A percentile compares a stretch with the other conserved stretches of the same genome.
These are phyloP conservation scores for Plectus sambesii DNA, from an alignment of 1,140 invertebrate genomes.

Conservation along the genomic window DNA sequence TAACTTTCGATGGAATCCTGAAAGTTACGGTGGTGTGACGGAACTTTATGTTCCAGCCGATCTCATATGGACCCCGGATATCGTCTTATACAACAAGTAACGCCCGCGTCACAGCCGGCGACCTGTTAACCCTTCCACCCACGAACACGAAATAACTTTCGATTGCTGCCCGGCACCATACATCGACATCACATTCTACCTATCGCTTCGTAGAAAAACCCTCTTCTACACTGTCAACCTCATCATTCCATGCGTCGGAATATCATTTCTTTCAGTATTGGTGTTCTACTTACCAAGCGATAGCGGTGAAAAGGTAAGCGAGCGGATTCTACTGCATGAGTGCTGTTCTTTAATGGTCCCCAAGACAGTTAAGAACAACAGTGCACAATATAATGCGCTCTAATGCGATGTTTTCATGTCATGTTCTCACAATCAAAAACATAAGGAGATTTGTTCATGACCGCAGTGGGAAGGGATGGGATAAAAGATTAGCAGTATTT, in stretches of 20 bases:
- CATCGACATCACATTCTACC: not conserved
- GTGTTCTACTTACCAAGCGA: constrained; percentile 49
- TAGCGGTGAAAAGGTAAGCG: constrained; percentile 48
- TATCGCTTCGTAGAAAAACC: constrained; percentile 35
- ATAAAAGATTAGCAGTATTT: too few species aligned
- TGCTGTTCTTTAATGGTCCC: too few species aligned
- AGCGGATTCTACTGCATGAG: too few species aligned
- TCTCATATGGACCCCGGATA: constrained; percentile 79
- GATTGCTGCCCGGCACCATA: not conserved
- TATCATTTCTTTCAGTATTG: constrained; percentile 47
- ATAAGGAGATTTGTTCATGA: too few species aligned
- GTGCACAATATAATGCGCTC: too few species aligned
- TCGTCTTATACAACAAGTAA: too few species aligned
- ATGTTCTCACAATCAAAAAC: too few species aligned
- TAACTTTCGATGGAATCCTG: constrained; percentile 84
- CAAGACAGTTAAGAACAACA: too few species aligned
- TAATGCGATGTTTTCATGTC: too few species aligned
- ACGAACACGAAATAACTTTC: not conserved
- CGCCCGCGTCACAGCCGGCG: too few species aligned
- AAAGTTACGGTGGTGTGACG: constrained; percentile 77
- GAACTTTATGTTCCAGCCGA: constrained; percentile 55
- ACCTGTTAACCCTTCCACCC: too few species aligned
- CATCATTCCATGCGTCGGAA: constrained; percentile 48
- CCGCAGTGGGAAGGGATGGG: too few species aligned
- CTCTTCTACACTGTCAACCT: constrained; percentile 49